phyloP scores from a whole-genome alignment of 2,797 vertebrate genomes.

The Characodon lateralis region DNA sequence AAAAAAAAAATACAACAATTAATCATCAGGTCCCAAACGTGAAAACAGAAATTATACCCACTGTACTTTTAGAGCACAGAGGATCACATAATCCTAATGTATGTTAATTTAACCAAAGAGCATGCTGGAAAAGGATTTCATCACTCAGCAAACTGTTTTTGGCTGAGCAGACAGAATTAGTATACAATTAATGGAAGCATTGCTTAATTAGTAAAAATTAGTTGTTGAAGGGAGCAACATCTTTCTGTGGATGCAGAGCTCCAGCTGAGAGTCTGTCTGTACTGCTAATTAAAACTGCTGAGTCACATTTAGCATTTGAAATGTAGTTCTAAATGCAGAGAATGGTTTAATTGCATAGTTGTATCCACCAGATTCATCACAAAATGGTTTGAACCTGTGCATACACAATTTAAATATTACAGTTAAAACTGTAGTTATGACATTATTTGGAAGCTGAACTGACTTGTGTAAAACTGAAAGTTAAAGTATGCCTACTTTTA shows the following conservation, averaged over 20 bases:
- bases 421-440: background rate
- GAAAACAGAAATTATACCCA: background rate
- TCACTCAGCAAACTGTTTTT: conserved; percentile 26
- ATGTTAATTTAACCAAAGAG: conserved; percentile 1
- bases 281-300: conserved; percentile 57
- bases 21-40: background rate
- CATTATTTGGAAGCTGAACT: too few relatives aligned
- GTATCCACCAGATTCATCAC: background rate
- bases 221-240: conserved; percentile 33
- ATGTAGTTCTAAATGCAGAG: conserved; percentile 25
- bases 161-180: conserved; percentile 41
- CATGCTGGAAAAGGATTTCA: background rate
- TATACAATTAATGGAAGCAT: conserved; percentile 41
- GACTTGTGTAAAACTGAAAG: too few relatives aligned
- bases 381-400: background rate
- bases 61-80: background rate
- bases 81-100: background rate
- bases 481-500: too few relatives aligned
- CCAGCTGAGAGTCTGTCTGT: conserved; percentile 44
- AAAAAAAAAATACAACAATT: too few relatives aligned
- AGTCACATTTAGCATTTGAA: conserved; percentile 44
- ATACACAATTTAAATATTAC: background rate
- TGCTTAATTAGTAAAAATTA: conserved; percentile 54
- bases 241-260: conserved; percentile 25
- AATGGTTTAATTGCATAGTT: conserved; percentile 3